These are phyloP conservation scores for Alectura lathami DNA, from an alignment of 2,113 vertebrate genomes.

Conservation along the genomic window DNA sequence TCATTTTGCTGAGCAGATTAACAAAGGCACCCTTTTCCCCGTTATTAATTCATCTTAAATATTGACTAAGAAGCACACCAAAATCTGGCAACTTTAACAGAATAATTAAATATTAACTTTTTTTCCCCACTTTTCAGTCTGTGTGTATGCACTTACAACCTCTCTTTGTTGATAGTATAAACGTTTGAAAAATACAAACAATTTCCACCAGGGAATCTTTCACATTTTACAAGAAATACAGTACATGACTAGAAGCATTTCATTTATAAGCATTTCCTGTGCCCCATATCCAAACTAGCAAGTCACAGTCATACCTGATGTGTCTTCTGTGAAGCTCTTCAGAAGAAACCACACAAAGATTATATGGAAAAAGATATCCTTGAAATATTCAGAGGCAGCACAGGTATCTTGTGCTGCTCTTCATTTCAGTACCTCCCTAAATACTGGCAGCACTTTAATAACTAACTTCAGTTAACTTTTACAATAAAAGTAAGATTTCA, in stretches of 20 bases:
- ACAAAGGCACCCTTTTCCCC: not conserved
- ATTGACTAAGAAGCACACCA: not conserved
- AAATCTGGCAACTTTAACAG: not conserved
- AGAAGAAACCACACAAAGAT: not conserved
- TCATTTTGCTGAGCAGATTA: not conserved
- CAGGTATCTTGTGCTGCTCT: conserved; percentile 10
- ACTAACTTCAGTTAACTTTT: conserved; percentile 87
- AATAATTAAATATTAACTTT: not conserved
- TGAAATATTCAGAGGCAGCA: conserved; percentile 30
- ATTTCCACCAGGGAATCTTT: not conserved
- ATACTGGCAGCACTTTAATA: conserved; percentile 76
- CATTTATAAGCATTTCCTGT: not conserved
- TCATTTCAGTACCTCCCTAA: conserved; percentile 64
- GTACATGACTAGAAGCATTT: not conserved
- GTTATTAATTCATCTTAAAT: not conserved
- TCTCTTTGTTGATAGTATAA: not conserved
- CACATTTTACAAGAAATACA: not conserved
- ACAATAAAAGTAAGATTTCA: conserved; percentile 80
- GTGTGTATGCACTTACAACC: not conserved
- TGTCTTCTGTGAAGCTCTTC: conserved; percentile 2
- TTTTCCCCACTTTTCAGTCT: not conserved
- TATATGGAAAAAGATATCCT: not conserved
- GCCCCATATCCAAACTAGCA: not conserved
- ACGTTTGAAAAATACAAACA: not conserved
- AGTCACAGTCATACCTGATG: conserved; percentile 68